Percentiles rank a stretch among this genome's conserved stretches.
These are phyloP conservation scores for Heliconius charithonia DNA, from an alignment of 2,888 invertebrate species.

Conservation along the genomic window DNA sequence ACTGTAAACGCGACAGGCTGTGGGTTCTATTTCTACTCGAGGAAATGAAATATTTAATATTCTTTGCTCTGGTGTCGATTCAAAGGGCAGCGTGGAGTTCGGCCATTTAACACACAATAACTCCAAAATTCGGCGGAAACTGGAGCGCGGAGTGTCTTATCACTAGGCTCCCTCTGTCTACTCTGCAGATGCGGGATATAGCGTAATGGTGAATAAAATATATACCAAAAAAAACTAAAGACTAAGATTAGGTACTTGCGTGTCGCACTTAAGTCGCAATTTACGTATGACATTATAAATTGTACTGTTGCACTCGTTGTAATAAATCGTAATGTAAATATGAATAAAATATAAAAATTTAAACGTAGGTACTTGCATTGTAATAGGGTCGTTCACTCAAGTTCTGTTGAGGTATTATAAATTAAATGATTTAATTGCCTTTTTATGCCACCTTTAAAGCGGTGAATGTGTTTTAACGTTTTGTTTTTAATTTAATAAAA, in stretches of 20 bases:
- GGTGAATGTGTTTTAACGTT: neutral
- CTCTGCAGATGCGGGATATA: neutral
- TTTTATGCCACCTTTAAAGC: slow-evolving; percentile 11
- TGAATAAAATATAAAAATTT: slow-evolving; percentile 22
- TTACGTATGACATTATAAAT: slow-evolving; percentile 14
- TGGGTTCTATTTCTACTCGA: too few relatives aligned
- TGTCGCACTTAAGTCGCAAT: slow-evolving; percentile 11
- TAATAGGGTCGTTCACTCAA: slow-evolving; percentile 31
- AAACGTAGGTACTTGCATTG: slow-evolving; percentile 8
- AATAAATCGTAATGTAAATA: slow-evolving; percentile 21
- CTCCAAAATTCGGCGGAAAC: too few relatives aligned
- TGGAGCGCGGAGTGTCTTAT: too few relatives aligned
- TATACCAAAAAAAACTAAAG: neutral
- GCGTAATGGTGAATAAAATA: neutral
- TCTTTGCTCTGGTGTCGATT: too few relatives aligned
- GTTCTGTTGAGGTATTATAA: slow-evolving; percentile 24
- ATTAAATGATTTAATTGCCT: slow-evolving; percentile 31
- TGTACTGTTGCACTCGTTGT: slow-evolving; percentile 5
- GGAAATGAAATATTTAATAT: too few relatives aligned
- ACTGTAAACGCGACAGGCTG: too few relatives aligned
- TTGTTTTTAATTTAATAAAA: slow-evolving; percentile 16
- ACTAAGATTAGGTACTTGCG: slow-evolving; percentile 23
- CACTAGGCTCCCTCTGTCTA: too few relatives aligned
- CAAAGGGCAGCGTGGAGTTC: too few relatives aligned
- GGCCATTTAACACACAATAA: too few relatives aligned